Evolutionary conservation across 1,140 invertebrate genomes (phyloP), one percentile per base, ranked within the genome.

Genomic region (Fopius arisanus): DNA sequence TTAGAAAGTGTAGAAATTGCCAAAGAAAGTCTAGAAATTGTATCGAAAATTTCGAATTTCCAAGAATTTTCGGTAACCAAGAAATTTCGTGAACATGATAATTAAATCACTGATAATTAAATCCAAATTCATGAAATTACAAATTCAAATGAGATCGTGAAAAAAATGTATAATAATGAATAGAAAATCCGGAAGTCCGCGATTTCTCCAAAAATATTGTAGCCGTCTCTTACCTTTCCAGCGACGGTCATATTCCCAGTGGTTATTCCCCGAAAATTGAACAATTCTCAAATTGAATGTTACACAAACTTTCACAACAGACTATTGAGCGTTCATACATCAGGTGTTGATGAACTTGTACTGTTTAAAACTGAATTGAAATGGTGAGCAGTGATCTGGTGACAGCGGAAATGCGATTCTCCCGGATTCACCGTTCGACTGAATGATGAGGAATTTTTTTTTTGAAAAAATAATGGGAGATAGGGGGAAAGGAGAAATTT

Each of bases 201-300:
- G n/a, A n/a, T n/a, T n/a, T 37, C 33, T 12, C 33, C 4, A 37
- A 37, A 37, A 37, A 37, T 6, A 37, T 12, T 37, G 33, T 6
- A 48, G n/a, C 16, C 43, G 43, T n/a, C n/a, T 40, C 41, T 48
- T 40, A 67, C 66, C 66, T 67, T 67, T 6, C 66, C 66, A 21
- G 66, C 66, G 7, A 67, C 66, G 2, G 66, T 67, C 66, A 67
- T 67, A 10, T n/a, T 67, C 28, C 16, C 1, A 2, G 14, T 7
- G 2, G 5, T 5, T 4, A 16, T 4, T 1, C 2, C 3, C 43
- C 43, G n/a, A 2, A 3, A 48, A 12, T 16, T 43, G 4, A 48
- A 48, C 5, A 48, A 48, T 48, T 19, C 43, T 48, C n/a, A n/a
- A 48, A 19, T 48, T 19, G n/a, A 48, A n/a, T 48, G 0, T 14